Evolutionary conservation across 2,113 vertebrate genomes (phyloP).

Genomic region (Acrocephalus arundinaceus): DNA sequence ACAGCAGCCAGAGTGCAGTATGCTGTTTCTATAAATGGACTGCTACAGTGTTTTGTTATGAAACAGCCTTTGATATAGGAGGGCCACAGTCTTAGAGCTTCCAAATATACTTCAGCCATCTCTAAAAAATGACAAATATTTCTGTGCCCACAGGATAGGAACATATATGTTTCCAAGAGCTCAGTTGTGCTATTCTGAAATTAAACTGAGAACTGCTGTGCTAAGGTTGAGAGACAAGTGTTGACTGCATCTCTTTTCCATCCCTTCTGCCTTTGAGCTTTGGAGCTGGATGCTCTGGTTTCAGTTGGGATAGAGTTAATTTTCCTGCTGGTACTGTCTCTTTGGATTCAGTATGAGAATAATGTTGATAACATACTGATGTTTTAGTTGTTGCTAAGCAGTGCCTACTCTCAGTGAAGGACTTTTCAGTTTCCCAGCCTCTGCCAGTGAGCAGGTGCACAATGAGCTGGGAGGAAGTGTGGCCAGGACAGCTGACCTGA

Average conservation of each 20-base stretch:
- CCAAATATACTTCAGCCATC: slow-evolving; percentile 67
- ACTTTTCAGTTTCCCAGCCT: background rate
- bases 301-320: background rate
- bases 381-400: background rate
- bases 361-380: background rate
- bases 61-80: slow-evolving; percentile 71
- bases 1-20: slow-evolving; percentile 47
- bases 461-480: background rate
- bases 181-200: slow-evolving; percentile 25
- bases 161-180: slow-evolving; percentile 47
- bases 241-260: background rate
- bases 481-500: background rate
- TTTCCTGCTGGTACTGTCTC: background rate
- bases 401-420: background rate
- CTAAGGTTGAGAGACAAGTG: background rate
- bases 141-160: slow-evolving; percentile 27
- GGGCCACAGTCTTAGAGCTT: slow-evolving; percentile 51
- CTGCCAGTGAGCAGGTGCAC: background rate
- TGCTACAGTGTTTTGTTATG: slow-evolving; percentile 67
- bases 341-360: background rate
- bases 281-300: background rate
- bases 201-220: slow-evolving; percentile 38
- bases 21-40: slow-evolving; percentile 73
- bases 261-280: background rate
- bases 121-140: slow-evolving; percentile 68